Conservation (phyloP, 2,888 invertebrate species). For the Tinea semifulvella region DNA sequence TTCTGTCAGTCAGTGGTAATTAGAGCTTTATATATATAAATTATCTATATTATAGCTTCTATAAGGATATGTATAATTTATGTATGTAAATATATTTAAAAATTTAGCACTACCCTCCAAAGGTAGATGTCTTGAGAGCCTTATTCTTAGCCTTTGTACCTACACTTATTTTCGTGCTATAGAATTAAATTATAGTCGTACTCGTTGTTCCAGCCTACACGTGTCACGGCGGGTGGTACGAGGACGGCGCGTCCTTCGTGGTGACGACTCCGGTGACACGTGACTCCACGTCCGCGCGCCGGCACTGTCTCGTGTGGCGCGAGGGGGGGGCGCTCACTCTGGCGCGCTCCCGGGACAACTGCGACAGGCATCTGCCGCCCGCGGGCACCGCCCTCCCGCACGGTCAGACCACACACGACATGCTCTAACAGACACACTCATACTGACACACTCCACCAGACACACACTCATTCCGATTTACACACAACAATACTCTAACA, state of each 20-base stretch:
- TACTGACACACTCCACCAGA: too few species aligned
- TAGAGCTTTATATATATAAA: too few species aligned
- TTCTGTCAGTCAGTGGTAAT: too few species aligned
- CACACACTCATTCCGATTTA: too few species aligned
- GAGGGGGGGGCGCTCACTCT: slow-evolving; percentile 52
- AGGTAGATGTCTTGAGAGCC: too few species aligned
- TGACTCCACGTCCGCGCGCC: slow-evolving; percentile 71
- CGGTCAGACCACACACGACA: neutral
- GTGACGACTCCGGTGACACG: slow-evolving; percentile 80
- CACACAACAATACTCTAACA: too few species aligned
- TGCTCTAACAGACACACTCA: too few species aligned
- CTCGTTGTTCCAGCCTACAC: slow-evolving; percentile 74
- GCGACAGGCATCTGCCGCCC: neutral
- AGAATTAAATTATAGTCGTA: neutral
- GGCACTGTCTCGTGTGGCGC: slow-evolving; percentile 81
- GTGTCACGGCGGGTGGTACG: slow-evolving; percentile 90
- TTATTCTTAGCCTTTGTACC: neutral
- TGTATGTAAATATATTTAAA: too few species aligned
- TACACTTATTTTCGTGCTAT: neutral
- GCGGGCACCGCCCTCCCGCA: neutral
- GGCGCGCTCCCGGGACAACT: slow-evolving; percentile 21
- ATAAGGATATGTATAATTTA: too few species aligned
- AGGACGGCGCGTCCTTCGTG: slow-evolving; percentile 85
- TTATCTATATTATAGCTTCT: too few species aligned
- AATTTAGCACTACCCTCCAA: too few species aligned